These are phyloP conservation scores for Vidua chalybeata DNA, from an alignment of 2,113 vertebrate genomes.

Conservation along the genomic window DNA sequence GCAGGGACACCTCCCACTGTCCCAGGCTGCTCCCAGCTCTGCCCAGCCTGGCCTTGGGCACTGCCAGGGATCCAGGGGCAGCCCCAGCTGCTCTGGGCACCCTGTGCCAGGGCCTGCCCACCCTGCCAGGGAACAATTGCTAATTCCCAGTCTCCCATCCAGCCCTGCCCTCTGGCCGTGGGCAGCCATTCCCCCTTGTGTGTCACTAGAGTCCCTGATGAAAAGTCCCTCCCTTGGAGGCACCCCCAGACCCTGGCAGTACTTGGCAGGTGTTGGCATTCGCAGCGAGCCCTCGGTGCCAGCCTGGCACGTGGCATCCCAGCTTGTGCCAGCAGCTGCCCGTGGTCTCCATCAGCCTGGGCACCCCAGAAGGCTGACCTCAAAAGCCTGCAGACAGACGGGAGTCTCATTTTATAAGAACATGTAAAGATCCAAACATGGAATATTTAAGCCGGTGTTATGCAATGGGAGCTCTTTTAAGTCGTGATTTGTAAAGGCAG, in stretches of 20 bases:
- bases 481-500: constrained; percentile 43
- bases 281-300: accelerated
- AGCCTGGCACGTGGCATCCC: not conserved
- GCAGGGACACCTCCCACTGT: not conserved
- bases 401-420: not conserved
- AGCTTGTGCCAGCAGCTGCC: accelerated
- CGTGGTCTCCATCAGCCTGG: accelerated
- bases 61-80: not conserved
- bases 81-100: not conserved
- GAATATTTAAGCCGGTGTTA: constrained; percentile 5
- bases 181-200: not conserved
- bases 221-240: not conserved
- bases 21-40: not conserved
- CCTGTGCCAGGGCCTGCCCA: not conserved
- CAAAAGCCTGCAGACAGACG: not conserved
- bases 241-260: accelerated
- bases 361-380: not conserved
- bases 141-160: not conserved
- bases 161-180: not conserved
- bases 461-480: constrained; percentile 14
- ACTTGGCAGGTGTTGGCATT: accelerated
- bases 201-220: not conserved
- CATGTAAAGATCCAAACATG: not conserved
- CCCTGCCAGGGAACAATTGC: accelerated
- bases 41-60: not conserved